Evolutionary conservation across 2,888 invertebrate species (phyloP), one percentile per base, ranked within the genome.

Genomic region (Nephrotoma guestfalica): DNA sequence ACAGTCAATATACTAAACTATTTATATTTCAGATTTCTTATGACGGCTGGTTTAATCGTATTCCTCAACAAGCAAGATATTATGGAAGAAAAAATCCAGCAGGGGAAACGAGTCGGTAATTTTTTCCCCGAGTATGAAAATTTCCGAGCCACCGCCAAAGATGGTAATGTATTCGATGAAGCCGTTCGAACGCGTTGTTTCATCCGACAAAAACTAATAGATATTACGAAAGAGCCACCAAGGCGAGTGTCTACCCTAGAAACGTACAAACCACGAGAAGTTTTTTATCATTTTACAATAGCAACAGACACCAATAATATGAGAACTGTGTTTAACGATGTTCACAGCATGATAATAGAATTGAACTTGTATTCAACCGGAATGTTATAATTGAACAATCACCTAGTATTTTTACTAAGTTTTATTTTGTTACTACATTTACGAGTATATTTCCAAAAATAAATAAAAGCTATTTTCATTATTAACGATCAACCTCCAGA

Each of bases 51-150:
- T 2, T 92, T 96, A 71, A 96, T 97, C 86, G 94, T 97, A 7
- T 97, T 97, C 90, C 92, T 97, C 51, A 97, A 97, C 90, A 97
- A 97, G 90, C 96, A 96, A 89, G 96, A 97, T 90, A 91, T 96
- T 2, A 92, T 97, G 86, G 93, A 94, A 88, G 92, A 93, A 86
- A 97, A 97, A 91, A 93, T 96, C 86, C 91, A 93, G n/a, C 93
- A 93, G 86, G 96, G 95, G 15, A 93, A 93, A 88, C 92, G 92
- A 87, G 93, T 96, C 86, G 94, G 92, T 0, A 92, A 93, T 0
- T 94, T 95, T 90, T 96, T 96, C 91, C 95, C 95, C 0, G 93
- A 94, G 87, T 96, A 94, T 89, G 89, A 91, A 4, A 88, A 92
- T n/a, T 96, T 93, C 89, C 89, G 91, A 9, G 91, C 92, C 0